Evolutionary conservation across 2,888 invertebrate species (phyloP), one percentile per base, ranked within the genome.

Genomic region (Hydroisotoma schaefferi): DNA sequence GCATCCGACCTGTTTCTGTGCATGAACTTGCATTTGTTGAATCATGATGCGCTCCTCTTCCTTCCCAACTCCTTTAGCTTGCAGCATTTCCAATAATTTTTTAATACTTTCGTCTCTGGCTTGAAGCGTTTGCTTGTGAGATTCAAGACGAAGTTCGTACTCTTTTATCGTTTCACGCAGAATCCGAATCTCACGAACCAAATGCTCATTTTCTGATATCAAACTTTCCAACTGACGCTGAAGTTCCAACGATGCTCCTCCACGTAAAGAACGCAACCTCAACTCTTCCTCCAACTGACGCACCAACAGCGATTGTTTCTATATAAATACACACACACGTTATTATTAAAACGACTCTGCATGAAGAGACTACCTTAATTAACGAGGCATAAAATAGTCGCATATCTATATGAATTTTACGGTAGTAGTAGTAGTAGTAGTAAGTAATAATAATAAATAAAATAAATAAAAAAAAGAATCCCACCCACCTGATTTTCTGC

Each of bases 21-120:
- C 92, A 89, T 92, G 87, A 74, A 91, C 89, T 79, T 93, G 93
- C 90, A 93, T 92, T 82, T 93, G 93, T 81, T 93, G 92, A 81
- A 93, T 90, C 91, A 93, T 92, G 82, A 90, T 89, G 74, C 92
- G 84, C 81, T 93, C 93, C 81, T 93, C 92, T 81, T 93, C 93
- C 84, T 85, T 82, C 92, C 93, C 92, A 85, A 93, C 89, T 78
- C 94, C 94, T 81, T 94, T 94, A 78, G 90, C 93, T 79, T 97
- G 95, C 63, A 98, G 84, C 94, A 98, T 95, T 82, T 98, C 97
- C 76, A 98, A 83, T 75, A 98, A 84, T 80, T 95, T 97, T 82
- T 97, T 97, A 78, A 98, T 97, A 79, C 94, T 95, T 76, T 97
- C 97, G 80, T 98, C 97, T 74, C 97, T 84, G 49, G 97, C 94